Conservation (phyloP, 1,140 invertebrate species). For the Leptopilina boulardi region DNA sequence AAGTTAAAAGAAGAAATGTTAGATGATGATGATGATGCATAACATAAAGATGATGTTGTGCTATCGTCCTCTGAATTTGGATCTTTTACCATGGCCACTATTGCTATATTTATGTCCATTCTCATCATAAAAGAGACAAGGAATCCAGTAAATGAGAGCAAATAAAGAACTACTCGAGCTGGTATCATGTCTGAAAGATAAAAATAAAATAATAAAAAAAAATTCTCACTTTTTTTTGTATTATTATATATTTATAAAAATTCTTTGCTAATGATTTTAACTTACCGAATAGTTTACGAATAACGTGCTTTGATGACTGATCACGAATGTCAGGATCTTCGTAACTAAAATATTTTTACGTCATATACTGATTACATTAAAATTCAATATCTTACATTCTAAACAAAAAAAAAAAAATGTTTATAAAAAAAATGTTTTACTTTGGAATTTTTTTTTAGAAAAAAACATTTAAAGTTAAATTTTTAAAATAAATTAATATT, state of each 20-base stretch:
- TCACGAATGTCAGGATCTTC: constrained; percentile 20
- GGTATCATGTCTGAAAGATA: constrained; percentile 75
- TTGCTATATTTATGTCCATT: constrained; percentile 84
- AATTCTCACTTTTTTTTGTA: neutral
- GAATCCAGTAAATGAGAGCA: constrained; percentile 84
- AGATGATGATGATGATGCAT: constrained; percentile 51
- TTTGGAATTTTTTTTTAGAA: neutral
- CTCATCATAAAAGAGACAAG: constrained; percentile 87
- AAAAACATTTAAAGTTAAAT: too few relatives aligned
- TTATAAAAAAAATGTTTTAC: neutral
- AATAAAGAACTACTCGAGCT: constrained; percentile 82
- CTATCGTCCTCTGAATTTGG: constrained; percentile 53
- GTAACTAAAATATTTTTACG: neutral
- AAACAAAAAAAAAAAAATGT: neutral
- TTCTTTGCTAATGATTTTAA: constrained; percentile 13
- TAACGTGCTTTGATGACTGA: neutral
- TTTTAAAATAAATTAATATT: too few relatives aligned
- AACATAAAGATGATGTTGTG: constrained; percentile 59
- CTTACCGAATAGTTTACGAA: constrained; percentile 21
- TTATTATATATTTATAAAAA: constrained; percentile 19
- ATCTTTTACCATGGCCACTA: constrained; percentile 81
- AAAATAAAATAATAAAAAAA: constrained; percentile 24
- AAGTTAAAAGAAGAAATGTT: constrained; percentile 44
- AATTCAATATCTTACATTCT: neutral
- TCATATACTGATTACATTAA: neutral